Evolutionary conservation across 2,113 vertebrate species (phyloP).

Genomic region (Tylochromis polylepis): DNA sequence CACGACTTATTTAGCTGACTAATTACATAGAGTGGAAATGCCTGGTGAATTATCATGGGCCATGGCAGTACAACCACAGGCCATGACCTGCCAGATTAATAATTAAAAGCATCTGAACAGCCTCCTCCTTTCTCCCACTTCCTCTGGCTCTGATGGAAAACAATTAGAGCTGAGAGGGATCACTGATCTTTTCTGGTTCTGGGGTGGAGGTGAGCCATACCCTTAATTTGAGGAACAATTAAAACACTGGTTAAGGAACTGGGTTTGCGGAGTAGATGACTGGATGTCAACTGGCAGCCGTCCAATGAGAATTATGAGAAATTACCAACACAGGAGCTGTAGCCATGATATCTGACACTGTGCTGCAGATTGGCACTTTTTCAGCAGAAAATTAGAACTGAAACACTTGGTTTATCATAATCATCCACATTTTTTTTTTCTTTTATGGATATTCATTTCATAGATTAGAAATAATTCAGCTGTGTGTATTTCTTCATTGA

Average conservation of each 20-base stretch:
- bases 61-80: neutral
- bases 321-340: neutral
- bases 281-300: constrained; percentile 25
- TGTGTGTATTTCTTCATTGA: neutral
- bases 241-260: constrained; percentile 44
- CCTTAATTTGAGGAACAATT: constrained; percentile 59
- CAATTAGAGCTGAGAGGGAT: constrained; percentile 59
- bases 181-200: constrained; percentile 33
- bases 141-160: constrained; percentile 27
- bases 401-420: neutral
- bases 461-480: neutral
- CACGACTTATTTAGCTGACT: neutral
- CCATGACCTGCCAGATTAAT: constrained; percentile 10
- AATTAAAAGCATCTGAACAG: constrained; percentile 3
- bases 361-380: neutral
- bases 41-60: neutral
- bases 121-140: constrained; percentile 4
- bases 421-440: neutral
- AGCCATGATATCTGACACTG: neutral
- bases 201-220: constrained; percentile 33
- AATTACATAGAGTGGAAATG: neutral
- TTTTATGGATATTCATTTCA: neutral
- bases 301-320: constrained; percentile 24
- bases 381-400: neutral
- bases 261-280: neutral